These are phyloP conservation scores for Leucopternis melanops DNA, from an alignment of 2,113 vertebrate species.

Conservation along the genomic window DNA sequence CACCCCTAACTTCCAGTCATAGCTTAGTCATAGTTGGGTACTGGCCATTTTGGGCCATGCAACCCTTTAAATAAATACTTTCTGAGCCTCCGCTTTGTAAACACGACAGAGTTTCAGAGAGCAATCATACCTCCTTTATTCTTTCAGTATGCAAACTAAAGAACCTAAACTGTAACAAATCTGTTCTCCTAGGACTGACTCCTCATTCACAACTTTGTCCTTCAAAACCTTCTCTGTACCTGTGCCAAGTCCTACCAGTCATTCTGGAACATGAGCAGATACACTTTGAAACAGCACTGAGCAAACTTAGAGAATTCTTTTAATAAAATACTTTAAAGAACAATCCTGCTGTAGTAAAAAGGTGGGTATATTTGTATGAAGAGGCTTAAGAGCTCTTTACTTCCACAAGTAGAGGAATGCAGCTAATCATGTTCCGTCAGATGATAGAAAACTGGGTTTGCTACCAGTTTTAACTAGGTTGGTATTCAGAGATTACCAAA, in stretches of 20 bases:
- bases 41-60: background rate
- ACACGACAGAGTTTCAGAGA: background rate
- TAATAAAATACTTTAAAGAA: background rate
- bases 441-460: background rate
- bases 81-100: background rate
- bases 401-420: background rate
- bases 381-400: background rate
- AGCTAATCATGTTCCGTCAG: background rate
- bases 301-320: background rate
- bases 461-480: background rate
- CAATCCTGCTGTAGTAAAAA: background rate
- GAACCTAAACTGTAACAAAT: background rate
- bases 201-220: background rate
- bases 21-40: background rate
- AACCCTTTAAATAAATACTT: background rate
- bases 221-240: background rate
- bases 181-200: background rate
- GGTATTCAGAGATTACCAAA: background rate
- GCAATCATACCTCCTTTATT: background rate
- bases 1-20: background rate
- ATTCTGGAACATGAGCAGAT: background rate
- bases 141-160: background rate
- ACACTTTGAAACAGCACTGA: background rate
- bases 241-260: background rate
- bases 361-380: background rate